Evolutionary conservation across 2,888 invertebrate species (phyloP).

Genomic region (Pterostichus madidus): DNA sequence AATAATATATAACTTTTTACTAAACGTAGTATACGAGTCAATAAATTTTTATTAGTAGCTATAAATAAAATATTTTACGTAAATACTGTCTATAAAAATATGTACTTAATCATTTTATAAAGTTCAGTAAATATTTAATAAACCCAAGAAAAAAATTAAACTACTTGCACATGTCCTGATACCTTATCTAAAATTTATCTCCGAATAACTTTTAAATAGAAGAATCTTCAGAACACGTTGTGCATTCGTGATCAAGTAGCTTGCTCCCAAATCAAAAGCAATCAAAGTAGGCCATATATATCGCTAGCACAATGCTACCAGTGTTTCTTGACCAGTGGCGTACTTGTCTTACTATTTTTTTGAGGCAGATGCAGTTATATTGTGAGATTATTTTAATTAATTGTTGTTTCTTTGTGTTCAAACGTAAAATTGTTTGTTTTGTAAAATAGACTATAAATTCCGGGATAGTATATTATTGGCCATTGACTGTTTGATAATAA

Average conservation of each 20-base stretch:
- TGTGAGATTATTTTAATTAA: constrained; percentile 40
- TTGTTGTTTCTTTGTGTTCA: constrained; percentile 9
- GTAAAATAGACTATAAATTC: background rate
- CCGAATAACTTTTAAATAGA: constrained; percentile 10
- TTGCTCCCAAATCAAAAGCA: constrained; percentile 41
- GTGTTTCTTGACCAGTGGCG: constrained; percentile 38
- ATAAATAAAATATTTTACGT: constrained; percentile 3
- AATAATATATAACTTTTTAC: background rate
- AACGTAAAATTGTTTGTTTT: constrained; percentile 38
- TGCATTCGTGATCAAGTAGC: constrained; percentile 24
- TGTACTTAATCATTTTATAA: background rate
- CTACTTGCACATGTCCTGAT: constrained; percentile 38
- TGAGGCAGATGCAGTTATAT: background rate
- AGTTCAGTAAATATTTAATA: constrained; percentile 6
- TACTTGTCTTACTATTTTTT: background rate
- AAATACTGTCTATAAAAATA: constrained; percentile 23
- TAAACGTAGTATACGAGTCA: background rate
- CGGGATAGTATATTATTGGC: constrained; percentile 37
- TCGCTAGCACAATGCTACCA: constrained; percentile 18
- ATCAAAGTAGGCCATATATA: constrained; percentile 51
- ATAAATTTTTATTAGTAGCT: constrained; percentile 13
- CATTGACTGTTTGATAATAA: constrained; percentile 36
- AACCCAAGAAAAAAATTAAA: background rate
- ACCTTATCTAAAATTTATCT: constrained; percentile 52
- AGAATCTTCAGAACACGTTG: constrained; percentile 3